phyloP scores from a whole-genome alignment of 2,888 invertebrate species.

The Eugnorisma glareosa region DNA sequence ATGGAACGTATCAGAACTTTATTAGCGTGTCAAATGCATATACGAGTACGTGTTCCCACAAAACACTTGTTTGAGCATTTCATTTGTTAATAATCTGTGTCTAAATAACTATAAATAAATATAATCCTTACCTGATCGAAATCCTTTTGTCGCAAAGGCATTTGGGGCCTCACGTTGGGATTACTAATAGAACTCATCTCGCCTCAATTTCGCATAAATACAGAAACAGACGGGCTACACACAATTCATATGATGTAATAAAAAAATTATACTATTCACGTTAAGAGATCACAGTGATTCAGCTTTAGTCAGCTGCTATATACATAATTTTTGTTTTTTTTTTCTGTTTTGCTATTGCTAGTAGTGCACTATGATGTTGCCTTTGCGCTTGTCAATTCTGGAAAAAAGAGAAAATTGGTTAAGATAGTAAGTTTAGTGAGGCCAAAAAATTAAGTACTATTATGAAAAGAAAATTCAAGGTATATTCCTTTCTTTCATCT shows the following conservation, averaged over 20 bases:
- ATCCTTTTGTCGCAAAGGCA: constrained; percentile 94
- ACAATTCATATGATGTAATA: constrained; percentile 62
- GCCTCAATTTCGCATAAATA: constrained; percentile 70
- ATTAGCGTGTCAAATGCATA: background rate
- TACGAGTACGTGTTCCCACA: background rate
- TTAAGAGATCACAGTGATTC: constrained; percentile 81
- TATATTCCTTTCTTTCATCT: constrained; percentile 11
- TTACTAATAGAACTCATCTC: constrained; percentile 79
- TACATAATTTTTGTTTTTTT: constrained; percentile 76
- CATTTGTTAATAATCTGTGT: constrained; percentile 25
- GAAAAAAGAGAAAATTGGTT: constrained; percentile 68
- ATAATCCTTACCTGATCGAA: constrained; percentile 91
- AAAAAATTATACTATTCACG: constrained; percentile 78
- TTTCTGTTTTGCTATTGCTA: constrained; percentile 74
- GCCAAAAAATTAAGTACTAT: background rate
- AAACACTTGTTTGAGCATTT: background rate
- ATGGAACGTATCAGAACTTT: background rate
- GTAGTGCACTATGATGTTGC: constrained; percentile 68
- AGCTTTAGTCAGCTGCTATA: constrained; percentile 61
- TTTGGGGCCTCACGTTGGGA: constrained; percentile 79
- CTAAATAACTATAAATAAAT: constrained; percentile 24
- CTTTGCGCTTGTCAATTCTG: constrained; percentile 78
- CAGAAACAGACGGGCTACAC: constrained; percentile 49
- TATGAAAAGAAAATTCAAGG: background rate
- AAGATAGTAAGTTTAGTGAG: constrained; percentile 8